A percentile compares a stretch with the other conserved stretches of the same genome.
Evolutionary conservation across 2,113 vertebrate species (phyloP).

Genomic region (Brachyhypopomus gauderio): DNA sequence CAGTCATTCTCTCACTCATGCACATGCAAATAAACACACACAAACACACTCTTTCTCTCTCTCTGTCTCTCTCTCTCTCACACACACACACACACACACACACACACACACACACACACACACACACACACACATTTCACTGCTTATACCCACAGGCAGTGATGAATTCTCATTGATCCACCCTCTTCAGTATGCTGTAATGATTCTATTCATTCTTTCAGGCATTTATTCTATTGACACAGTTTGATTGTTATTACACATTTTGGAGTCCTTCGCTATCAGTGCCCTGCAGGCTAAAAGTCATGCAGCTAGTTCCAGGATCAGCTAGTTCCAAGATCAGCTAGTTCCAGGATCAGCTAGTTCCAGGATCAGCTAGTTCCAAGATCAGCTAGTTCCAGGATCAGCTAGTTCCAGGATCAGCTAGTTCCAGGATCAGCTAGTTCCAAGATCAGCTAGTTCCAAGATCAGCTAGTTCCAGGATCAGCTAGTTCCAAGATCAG

Average conservation of each 20-base stretch:
- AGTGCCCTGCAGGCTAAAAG: background rate
- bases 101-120: background rate
- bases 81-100: background rate
- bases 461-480: too few species aligned
- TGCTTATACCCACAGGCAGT: conserved; percentile 61
- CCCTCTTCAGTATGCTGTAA: conserved; percentile 22
- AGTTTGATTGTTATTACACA: background rate
- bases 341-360: too few species aligned
- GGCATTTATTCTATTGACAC: conserved; percentile 14
- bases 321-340: too few species aligned
- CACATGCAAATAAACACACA: background rate
- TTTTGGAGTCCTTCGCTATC: background rate
- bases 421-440: too few species aligned
- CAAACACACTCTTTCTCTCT: conserved; percentile 37
- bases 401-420: too few species aligned
- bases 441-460: too few species aligned
- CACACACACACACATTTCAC: conserved; percentile 40
- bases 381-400: too few species aligned
- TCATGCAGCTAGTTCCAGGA: too few species aligned
- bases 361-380: too few species aligned
- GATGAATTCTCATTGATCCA: conserved; percentile 36
- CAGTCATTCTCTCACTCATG: conserved; percentile 22
- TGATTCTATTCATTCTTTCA: conserved; percentile 23
- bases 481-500: too few species aligned
- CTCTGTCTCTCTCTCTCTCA: conserved; percentile 7